Percentiles rank a stretch among this genome's conserved stretches.
Evolutionary conservation across 2,113 vertebrate genomes (phyloP).

Genomic region (Ariopsis seemanni): DNA sequence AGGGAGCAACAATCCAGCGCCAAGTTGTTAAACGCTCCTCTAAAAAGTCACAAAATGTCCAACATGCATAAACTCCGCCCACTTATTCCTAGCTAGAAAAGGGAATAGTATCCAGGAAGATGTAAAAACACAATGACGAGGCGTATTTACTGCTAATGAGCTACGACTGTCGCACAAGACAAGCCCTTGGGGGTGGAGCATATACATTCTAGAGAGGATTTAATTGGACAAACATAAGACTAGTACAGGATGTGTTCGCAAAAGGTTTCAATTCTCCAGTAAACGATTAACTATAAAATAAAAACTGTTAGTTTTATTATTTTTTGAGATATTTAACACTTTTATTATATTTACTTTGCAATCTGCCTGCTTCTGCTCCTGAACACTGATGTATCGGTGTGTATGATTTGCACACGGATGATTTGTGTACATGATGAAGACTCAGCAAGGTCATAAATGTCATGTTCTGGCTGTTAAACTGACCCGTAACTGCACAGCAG

Average conservation of each 20-base stretch:
- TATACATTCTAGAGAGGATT: neutral
- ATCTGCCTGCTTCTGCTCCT: neutral
- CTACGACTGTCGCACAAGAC: neutral
- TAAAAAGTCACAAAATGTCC: no score
- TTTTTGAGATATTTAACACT: neutral
- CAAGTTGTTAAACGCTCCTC: neutral
- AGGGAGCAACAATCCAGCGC: neutral
- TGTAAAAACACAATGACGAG: neutral
- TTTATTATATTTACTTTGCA: neutral
- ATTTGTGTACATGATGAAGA: neutral
- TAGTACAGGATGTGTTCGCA: neutral
- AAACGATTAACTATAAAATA: neutral
- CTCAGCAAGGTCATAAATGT: neutral
- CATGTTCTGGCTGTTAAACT: neutral
- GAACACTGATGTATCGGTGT: neutral
- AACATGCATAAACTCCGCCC: neutral
- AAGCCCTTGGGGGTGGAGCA: neutral
- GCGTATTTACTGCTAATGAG: neutral
- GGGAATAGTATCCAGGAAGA: neutral
- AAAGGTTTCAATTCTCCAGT: neutral
- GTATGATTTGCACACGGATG: neutral
- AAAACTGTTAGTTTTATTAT: no score
- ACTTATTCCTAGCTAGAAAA: neutral
- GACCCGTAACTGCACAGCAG: neutral
- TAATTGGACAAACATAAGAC: neutral